Conservation (phyloP, 64 coral and sea anemone genomes). For the Trachythela sp. region DNA sequence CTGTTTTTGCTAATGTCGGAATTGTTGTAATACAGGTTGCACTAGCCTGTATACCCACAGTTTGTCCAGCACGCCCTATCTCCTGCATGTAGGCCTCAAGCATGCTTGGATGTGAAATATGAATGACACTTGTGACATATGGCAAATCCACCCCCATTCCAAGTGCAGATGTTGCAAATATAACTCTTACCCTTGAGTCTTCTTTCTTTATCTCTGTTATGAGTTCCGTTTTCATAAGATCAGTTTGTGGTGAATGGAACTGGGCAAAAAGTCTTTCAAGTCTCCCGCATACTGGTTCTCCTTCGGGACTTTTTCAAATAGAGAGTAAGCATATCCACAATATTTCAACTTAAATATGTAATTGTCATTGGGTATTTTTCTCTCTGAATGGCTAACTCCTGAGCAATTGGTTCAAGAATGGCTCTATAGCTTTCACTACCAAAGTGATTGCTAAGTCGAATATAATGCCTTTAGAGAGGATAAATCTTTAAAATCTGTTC, state of each 20-base stretch:
- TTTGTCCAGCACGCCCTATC: conserved; percentile 56
- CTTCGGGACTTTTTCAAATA: conserved; percentile 40
- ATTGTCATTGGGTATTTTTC: conserved; percentile 34
- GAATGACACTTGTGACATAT: conserved; percentile 40
- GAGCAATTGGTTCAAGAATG: conserved; percentile 37
- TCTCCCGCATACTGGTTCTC: conserved; percentile 58
- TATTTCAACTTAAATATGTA: conserved; percentile 46
- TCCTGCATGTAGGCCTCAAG: conserved; percentile 62
- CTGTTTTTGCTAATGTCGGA: conserved; percentile 52
- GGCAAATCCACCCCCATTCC: conserved; percentile 67
- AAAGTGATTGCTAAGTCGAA: conserved; percentile 27
- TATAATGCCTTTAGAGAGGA: too few species aligned
- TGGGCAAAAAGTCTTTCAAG: conserved; percentile 46
- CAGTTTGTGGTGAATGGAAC: conserved; percentile 56
- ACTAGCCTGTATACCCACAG: conserved; percentile 15
- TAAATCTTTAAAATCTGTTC: conserved; percentile 61
- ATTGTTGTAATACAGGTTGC: conserved; percentile 63
- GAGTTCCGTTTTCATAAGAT: conserved; percentile 50
- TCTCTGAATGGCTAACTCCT: too few species aligned
- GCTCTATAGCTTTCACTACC: conserved; percentile 18
- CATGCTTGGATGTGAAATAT: conserved; percentile 51
- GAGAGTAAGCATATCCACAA: conserved; percentile 33
- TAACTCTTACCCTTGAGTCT: conserved; percentile 39
- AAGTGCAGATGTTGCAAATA: conserved; percentile 65
- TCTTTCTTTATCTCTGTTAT: conserved; percentile 55